Evolutionary conservation across 2,797 vertebrate species (phyloP).

Genomic region (Sebastes kiyomatsui): DNA sequence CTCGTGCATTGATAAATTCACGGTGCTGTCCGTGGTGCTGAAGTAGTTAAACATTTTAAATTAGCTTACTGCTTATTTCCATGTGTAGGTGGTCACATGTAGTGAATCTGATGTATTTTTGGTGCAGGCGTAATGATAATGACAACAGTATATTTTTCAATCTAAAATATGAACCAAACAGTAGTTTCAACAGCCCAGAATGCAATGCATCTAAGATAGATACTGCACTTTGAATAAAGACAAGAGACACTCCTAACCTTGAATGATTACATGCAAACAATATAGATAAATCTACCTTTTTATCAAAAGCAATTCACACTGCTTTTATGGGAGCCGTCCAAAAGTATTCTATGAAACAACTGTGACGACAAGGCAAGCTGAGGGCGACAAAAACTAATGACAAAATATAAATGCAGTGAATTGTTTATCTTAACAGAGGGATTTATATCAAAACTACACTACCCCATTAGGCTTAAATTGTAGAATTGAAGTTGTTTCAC

Average conservation of each 20-base stretch:
- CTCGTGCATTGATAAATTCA: not conserved
- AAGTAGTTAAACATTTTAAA: not conserved
- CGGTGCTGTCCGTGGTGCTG: not conserved
- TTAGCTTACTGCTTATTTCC: not conserved
- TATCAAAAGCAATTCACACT: not conserved
- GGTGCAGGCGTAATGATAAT: not conserved
- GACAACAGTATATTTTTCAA: not conserved
- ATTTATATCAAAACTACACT: not conserved
- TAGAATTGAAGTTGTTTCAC: not conserved
- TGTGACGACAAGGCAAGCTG: not conserved
- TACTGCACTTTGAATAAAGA: not conserved
- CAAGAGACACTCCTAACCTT: not conserved
- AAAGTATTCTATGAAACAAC: not conserved
- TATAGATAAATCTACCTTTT: not conserved
- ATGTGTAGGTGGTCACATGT: not conserved
- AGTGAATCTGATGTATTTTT: not conserved
- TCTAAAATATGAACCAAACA: not conserved
- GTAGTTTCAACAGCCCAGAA: not conserved
- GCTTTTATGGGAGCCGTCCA: not conserved
- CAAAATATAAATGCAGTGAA: not conserved
- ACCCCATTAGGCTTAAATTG: not conserved
- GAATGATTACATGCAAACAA: not conserved
- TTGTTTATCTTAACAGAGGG: not conserved
- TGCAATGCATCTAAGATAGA: not conserved
- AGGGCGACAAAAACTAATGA: not conserved